Conservation (phyloP, 2,113 vertebrate species). For the Nestor notabilis region DNA sequence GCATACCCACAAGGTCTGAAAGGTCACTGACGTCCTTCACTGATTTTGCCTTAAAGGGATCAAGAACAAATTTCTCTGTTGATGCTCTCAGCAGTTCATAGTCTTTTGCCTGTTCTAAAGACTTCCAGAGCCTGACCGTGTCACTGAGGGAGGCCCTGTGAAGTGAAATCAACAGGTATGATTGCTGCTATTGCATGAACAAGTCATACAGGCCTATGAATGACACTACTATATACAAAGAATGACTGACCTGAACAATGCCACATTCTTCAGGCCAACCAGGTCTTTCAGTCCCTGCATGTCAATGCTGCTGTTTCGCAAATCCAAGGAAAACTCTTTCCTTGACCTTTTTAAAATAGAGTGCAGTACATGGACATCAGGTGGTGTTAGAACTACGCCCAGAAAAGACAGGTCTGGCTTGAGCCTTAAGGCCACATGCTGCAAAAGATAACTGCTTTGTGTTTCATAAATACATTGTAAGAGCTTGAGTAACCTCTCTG, state of each 20-base stretch:
- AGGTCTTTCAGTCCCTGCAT: slow-evolving; percentile 80
- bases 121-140: slow-evolving; percentile 84
- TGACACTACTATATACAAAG: not conserved
- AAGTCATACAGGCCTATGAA: not conserved
- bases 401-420: slow-evolving; percentile 79
- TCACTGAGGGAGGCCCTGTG: slow-evolving; percentile 86
- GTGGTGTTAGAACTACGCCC: slow-evolving; percentile 76
- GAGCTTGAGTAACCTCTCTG: slow-evolving; percentile 81
- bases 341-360: slow-evolving; percentile 72
- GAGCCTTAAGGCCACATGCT: slow-evolving; percentile 75
- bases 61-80: slow-evolving; percentile 84
- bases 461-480: slow-evolving; percentile 86
- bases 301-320: slow-evolving; percentile 82
- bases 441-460: slow-evolving; percentile 54
- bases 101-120: slow-evolving; percentile 74
- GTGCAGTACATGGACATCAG: slow-evolving; percentile 79
- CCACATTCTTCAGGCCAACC: slow-evolving; percentile 78
- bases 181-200: not conserved
- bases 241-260: slow-evolving; percentile 82
- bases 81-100: slow-evolving; percentile 67
- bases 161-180: not conserved
- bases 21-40: slow-evolving; percentile 85
- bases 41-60: slow-evolving; percentile 86
- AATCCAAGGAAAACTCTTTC: slow-evolving; percentile 80
- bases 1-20: slow-evolving; percentile 81